Evolutionary conservation across 2,888 invertebrate genomes (phyloP), one percentile per base, ranked within the genome.

Genomic region (Ophonus ardosiacus): DNA sequence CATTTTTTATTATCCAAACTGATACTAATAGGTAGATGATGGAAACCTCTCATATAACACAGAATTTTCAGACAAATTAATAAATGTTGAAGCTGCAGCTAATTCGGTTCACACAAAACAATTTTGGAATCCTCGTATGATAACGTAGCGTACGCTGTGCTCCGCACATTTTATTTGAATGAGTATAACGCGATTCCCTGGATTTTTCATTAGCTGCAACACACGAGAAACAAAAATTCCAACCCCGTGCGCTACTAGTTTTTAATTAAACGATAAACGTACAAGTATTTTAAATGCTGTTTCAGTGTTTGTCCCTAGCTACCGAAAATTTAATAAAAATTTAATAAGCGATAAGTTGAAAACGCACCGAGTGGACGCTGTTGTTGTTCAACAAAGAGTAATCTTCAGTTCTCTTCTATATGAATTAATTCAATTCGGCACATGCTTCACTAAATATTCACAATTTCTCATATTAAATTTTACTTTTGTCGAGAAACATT

Each of bases 251-350:
- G 61, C 81, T 81, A 65, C 81, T 81, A 81, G 81, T 71, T 81
- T 81, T 81, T 81, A 81, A 81, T 81, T 81, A 81, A 81, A 81
- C 81, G 68, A 81, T 81, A 81, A 81, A 81, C 71, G 71, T 56
- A 71, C 68, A 81, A 81, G 81, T 81, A 81, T 71, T 81, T 81
- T 81, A 81, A 81, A 81, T 63, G 81, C 61, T 51, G 31, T 81
- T 81, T 81, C 81, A 38, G 63, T 81, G 61, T 81, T 81, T 81
- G 81, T 65, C 65, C n/a, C 63, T 43, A 40, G 17, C 8, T 61
- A 81, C 81, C 63, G 51, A 63, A 81, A 81, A 65, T 81, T 81
- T 81, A 81, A 81, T 81, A 81, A 81, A 81, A 81, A 61, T 81
- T 81, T 81, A 43, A 81, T 81, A 81, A 78, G 18, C 57, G 78